Evolutionary conservation across 2,113 vertebrate genomes (phyloP).

Genomic region (Struthio camelus): DNA sequence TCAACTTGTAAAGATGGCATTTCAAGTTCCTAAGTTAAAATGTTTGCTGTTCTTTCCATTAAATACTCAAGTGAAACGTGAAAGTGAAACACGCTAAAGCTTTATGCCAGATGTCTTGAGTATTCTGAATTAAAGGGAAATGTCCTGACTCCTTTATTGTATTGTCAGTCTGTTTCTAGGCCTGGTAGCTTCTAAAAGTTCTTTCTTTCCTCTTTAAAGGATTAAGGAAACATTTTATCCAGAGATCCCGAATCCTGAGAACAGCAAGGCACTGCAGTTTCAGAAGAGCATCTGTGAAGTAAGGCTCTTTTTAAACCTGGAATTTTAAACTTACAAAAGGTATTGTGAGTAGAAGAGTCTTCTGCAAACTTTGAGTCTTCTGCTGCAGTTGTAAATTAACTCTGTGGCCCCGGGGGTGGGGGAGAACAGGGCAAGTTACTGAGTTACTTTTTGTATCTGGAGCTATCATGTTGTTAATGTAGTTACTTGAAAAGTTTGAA

Average conservation of each 20-base stretch:
- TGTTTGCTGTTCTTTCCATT: not conserved
- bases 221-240: slow-evolving; percentile 86
- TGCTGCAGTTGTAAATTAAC: not conserved
- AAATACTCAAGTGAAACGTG: not conserved
- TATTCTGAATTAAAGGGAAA: not conserved
- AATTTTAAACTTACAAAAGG: slow-evolving; percentile 1
- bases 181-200: not conserved
- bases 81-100: slow-evolving; percentile 13
- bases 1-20: not conserved
- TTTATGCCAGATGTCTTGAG: slow-evolving; percentile 22
- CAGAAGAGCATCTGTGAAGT: slow-evolving; percentile 81
- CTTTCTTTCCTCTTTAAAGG: slow-evolving; percentile 69
- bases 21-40: not conserved
- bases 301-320: slow-evolving; percentile 17
- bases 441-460: not conserved
- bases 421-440: not conserved
- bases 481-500: not conserved
- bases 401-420: not conserved
- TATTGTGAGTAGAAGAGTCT: not conserved
- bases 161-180: not conserved
- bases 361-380: not conserved
- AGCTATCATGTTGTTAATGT: not conserved
- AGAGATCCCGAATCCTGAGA: slow-evolving; percentile 83
- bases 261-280: slow-evolving; percentile 82
- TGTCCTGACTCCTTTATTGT: not conserved